Evolutionary conservation across 2,113 vertebrate genomes (phyloP).

Genomic region (Petrocephalus microphthalmus): DNA sequence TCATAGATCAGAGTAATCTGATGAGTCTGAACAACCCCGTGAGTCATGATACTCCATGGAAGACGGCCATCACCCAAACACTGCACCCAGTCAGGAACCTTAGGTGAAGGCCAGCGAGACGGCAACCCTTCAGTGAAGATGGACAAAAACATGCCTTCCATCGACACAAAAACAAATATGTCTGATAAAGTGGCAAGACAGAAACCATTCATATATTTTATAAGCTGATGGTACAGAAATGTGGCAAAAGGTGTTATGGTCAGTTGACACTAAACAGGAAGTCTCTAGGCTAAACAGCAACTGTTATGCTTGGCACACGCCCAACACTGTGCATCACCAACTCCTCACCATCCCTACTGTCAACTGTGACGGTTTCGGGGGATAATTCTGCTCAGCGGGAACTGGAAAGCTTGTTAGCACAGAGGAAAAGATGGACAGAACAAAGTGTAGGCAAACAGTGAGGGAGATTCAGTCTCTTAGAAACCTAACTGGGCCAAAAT

Average conservation of each 20-base stretch:
- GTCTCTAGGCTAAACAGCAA: neutral
- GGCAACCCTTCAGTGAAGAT: neutral
- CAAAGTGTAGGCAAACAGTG: neutral
- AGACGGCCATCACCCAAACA: neutral
- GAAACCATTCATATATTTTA: neutral
- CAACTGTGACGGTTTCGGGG: neutral
- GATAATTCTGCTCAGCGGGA: neutral
- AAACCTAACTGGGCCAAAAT: neutral
- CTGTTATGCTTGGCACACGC: neutral
- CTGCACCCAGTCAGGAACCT: neutral
- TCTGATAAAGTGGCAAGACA: neutral
- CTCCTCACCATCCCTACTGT: neutral
- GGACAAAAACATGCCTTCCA: neutral
- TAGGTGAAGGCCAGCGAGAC: neutral
- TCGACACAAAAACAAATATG: neutral
- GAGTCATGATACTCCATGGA: neutral
- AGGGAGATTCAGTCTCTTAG: neutral
- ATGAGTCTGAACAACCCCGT: neutral
- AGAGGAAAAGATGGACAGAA: neutral
- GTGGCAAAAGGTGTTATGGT: neutral
- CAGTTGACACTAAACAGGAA: neutral
- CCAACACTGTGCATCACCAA: neutral
- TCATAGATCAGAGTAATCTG: neutral
- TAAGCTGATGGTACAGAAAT: neutral
- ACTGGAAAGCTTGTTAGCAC: slow-evolving; percentile 1